Base-by-base conservation (phyloP, 2,888 invertebrate genomes). In the Lepidocyrtoides sp. region DNA sequence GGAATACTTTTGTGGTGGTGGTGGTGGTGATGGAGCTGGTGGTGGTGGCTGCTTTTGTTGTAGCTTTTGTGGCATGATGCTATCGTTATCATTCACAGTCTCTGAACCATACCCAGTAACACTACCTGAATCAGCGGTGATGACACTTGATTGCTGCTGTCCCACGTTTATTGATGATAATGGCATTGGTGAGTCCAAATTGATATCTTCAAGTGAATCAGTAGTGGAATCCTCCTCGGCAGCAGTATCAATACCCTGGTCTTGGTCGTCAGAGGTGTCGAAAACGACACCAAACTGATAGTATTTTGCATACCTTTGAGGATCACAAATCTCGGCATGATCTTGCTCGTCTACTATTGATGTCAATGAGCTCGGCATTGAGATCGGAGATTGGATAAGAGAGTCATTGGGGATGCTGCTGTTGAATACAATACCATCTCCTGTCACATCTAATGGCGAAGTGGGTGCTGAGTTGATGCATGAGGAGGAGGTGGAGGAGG, bases 211-310 rank as follows among this genome's bases (percentile, higher is more conserved):
- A 14, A 88, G 29, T 26, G 66, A 85, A 69, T 69, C 85, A n/a
- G n/a, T n/a, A 41, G 51, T 84, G 17, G 86, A 86, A 54, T 36
- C 89, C n/a, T 83, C 91, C 26, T 89, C 92, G 7, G 87, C 66
- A 3, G 89, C 84, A 0, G 91, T 85, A 54, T 92, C 91, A 85
- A 88, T 89, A 7, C 90, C 92, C 48, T 88, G 90, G 85, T 92
- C 92, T 57, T 79, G 84, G 63, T 92, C 93, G 66, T 91, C 87
- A 29, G 81, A 88, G 63, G 91, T 89, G 85, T 94, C 94, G 77
- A 93, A 92, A 14, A 94, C 93, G 36, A 94, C 93, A 57, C 94
- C 94, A 60, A 94, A 92, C 91, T 94, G 94, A 86, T 94, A 94
- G 85, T 94, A 94, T 84, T 94, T 93, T 54, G 94, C 91, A 92